Evolutionary conservation across 1,140 invertebrate species (phyloP), one percentile per base, ranked within the genome.

Genomic region (Platyscapa corneri): DNA sequence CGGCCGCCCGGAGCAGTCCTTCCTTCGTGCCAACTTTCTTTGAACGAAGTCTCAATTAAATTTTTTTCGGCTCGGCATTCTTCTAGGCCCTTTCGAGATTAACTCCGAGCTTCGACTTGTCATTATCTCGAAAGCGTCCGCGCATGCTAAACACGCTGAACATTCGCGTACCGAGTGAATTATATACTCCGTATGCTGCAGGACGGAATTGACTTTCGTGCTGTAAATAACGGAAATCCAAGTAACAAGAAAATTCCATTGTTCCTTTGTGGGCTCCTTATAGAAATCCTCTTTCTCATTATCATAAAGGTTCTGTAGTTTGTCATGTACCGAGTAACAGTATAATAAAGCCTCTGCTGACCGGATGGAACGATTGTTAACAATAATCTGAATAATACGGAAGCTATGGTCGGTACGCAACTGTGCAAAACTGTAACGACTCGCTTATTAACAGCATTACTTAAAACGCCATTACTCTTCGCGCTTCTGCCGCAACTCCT

Each of bases 41-140:
- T 70, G 49, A 53, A 82, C 67, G 53, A 75, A 56, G 49, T 82
- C 81, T 83, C 82, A 83, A 83, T 83, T 64, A 76, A 60, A 76
- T 82, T 64, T 60, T 46, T 60, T 60, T 60, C 56, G 27, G 2
- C 23, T 53, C 3, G 27, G 3, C 20, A 10, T 60, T 67, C 37
- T 53, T 23, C 75, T 8, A 42, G 16, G 37, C 39, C 37, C 20
- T 20, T 5, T 23, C 20, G 37, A 34, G 20, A 42, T 74, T 74
- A 42, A 74, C 37, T 39, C 39, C 3, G 67, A 39, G 34, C 5
- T 37, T 6, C 20, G 20, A 12, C 16, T 70, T 70, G 70, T 34
- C 70, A 27, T 74, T 42, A 32, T 37, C 70, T 74, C n/a, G 23
- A 37, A 20, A 42, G 32, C 70, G 37, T 42, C 18, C n/a, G 10